These are phyloP conservation scores for Drosophila nigromelanica DNA, from an alignment of 1,140 invertebrate species.

Conservation along the genomic window DNA sequence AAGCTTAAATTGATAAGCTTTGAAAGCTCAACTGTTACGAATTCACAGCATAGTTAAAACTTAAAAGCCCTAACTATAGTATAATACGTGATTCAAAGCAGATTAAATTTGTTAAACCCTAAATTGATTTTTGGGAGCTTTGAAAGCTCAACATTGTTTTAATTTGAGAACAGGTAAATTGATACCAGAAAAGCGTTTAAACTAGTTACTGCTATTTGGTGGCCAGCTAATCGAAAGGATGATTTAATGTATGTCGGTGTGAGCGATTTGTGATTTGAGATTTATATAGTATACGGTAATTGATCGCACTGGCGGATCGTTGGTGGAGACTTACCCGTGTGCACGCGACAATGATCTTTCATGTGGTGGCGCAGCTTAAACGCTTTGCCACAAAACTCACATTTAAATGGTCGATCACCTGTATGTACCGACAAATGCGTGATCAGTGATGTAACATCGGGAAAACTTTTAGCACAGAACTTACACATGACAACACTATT, in stretches of 20 bases:
- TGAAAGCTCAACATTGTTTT: not conserved
- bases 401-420: conserved; percentile 94
- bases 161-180: too few relatives aligned
- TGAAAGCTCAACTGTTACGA: not conserved
- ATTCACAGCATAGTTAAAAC: too few relatives aligned
- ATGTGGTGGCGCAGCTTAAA: conserved; percentile 96
- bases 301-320: conserved; percentile 9
- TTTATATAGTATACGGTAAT: not conserved
- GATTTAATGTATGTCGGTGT: not conserved
- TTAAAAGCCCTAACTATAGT: too few relatives aligned
- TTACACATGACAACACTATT: conserved; percentile 93
- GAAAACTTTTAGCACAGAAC: conserved; percentile 95
- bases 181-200: not conserved
- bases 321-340: conserved; percentile 87
- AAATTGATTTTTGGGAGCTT: not conserved
- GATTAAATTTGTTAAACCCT: too few relatives aligned
- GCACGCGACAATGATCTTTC: conserved; percentile 96
- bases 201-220: too few relatives aligned
- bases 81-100: too few relatives aligned
- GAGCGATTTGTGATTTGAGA: not conserved
- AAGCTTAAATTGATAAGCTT: not conserved
- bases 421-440: conserved; percentile 94
- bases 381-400: conserved; percentile 95
- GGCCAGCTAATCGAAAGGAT: too few relatives aligned
- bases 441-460: conserved; percentile 93